A percentile compares a stretch with the other conserved stretches of the same genome.
These are phyloP conservation scores for Nothoprocta pentlandii DNA, from an alignment of 2,113 vertebrate genomes.

Conservation along the genomic window DNA sequence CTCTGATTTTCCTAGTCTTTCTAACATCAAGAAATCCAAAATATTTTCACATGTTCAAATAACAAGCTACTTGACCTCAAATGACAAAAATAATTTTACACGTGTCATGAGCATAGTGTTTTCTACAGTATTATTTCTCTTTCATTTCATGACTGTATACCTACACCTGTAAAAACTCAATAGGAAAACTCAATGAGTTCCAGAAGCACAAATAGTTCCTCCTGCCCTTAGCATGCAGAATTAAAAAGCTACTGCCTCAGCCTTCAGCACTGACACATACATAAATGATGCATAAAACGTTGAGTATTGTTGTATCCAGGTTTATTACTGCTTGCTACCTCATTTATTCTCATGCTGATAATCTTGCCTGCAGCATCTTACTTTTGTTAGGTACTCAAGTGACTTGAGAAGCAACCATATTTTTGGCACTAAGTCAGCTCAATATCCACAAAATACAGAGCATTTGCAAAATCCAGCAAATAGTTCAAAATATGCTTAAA, in stretches of 20 bases:
- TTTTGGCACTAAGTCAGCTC: constrained; percentile 45
- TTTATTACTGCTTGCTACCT: constrained; percentile 64
- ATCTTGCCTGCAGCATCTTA: constrained; percentile 58
- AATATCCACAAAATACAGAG: constrained; percentile 25
- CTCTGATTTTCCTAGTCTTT: neutral
- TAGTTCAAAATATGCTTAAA: neutral
- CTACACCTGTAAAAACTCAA: neutral
- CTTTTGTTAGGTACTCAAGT: constrained; percentile 47
- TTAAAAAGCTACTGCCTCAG: constrained; percentile 30
- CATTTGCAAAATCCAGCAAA: neutral
- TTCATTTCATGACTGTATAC: neutral
- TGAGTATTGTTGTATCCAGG: constrained; percentile 39
- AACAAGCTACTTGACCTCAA: neutral
- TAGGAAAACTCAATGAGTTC: neutral
- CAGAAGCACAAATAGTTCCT: neutral
- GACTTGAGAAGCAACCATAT: constrained; percentile 47
- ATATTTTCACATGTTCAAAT: neutral
- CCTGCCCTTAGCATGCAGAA: constrained; percentile 11
- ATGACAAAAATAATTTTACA: neutral
- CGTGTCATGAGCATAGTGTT: neutral
- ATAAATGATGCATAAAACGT: constrained; percentile 65
- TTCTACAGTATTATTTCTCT: neutral
- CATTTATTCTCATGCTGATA: constrained; percentile 59
- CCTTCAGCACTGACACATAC: constrained; percentile 27
- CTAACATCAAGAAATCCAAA: neutral